A percentile compares a stretch with the other conserved stretches of the same genome.
Conservation (phyloP, 2,888 invertebrate species). For the Desoria tigrina region DNA sequence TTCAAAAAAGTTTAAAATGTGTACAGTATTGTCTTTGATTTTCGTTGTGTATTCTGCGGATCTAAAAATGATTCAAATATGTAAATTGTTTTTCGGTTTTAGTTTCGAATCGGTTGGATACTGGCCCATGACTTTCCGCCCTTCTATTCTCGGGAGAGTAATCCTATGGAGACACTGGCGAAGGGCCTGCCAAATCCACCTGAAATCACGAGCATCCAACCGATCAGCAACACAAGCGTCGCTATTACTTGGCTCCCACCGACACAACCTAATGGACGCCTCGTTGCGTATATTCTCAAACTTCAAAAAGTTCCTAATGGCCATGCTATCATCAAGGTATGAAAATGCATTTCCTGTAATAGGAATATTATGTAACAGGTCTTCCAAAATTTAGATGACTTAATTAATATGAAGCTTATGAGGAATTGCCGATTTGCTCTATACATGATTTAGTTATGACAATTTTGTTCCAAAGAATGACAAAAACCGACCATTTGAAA, state of each 20-base stretch:
- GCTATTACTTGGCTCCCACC: constrained; percentile 52
- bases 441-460: constrained; percentile 33
- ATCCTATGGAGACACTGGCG: constrained; percentile 44
- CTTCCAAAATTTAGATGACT: background rate
- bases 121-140: constrained; percentile 48
- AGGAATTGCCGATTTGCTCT: constrained; percentile 36
- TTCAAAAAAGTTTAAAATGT: too few relatives aligned
- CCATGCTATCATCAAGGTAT: constrained; percentile 48
- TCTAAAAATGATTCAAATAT: constrained; percentile 10
- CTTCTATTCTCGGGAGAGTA: constrained; percentile 46
- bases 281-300: constrained; percentile 49
- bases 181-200: constrained; percentile 49
- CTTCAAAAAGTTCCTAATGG: constrained; percentile 43
- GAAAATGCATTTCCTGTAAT: background rate
- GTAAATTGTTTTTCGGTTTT: background rate
- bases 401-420: background rate
- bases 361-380: background rate
- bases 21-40: too few relatives aligned
- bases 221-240: constrained; percentile 51
- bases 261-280: constrained; percentile 48
- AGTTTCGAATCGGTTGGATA: constrained; percentile 52
- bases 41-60: too few relatives aligned
- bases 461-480: too few relatives aligned
- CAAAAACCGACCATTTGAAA: too few relatives aligned
- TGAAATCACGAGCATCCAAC: constrained; percentile 50